phyloP scores from a whole-genome alignment of 2,113 vertebrate species.

The Carettochelys insculpta region DNA sequence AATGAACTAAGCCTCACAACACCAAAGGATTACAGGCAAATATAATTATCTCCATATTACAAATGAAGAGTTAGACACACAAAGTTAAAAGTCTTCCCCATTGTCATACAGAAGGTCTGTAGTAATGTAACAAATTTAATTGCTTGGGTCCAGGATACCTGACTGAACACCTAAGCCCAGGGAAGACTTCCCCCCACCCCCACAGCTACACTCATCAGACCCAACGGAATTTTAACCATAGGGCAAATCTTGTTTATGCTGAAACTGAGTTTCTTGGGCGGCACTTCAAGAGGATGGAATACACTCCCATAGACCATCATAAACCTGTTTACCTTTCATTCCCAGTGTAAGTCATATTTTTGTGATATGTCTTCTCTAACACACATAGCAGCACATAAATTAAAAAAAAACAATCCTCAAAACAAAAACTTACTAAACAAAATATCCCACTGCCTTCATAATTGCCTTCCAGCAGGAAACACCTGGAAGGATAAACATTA shows the following conservation, averaged over 20 bases:
- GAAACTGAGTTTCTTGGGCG: not conserved
- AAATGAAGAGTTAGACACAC: not conserved
- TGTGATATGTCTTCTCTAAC: not conserved
- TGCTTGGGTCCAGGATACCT: not conserved
- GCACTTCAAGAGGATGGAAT: not conserved
- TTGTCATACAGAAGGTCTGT: not conserved
- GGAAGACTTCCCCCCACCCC: not conserved
- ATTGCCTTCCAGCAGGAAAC: not conserved
- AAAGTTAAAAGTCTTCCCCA: not conserved
- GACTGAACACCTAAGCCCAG: not conserved
- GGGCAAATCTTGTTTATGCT: not conserved
- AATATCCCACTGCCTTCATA: rapidly evolving
- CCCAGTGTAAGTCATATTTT: not conserved
- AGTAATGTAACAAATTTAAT: not conserved
- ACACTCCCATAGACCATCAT: not conserved
- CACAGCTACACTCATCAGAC: not conserved
- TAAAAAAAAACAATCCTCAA: not conserved
- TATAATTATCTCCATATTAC: not conserved
- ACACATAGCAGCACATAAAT: not conserved
- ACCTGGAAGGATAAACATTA: not conserved
- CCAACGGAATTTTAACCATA: not conserved
- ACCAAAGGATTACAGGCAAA: not conserved
- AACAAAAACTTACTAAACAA: not conserved
- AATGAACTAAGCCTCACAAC: not conserved
- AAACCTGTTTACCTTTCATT: not conserved